Conservation (phyloP, 1,140 invertebrate genomes). For the Cyclina sinensis region DNA sequence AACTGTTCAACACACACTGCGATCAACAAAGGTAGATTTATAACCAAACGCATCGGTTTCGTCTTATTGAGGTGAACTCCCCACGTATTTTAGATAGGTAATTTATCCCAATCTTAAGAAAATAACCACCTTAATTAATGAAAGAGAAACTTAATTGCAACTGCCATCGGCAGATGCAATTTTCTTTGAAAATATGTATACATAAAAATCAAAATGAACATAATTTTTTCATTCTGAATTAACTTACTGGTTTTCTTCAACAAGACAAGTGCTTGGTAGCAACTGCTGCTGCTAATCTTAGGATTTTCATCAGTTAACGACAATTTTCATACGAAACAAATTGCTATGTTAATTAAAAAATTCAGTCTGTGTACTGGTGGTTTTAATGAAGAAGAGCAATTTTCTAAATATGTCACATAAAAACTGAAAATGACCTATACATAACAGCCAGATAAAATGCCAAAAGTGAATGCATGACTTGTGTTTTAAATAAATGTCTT, state of each 20-base stretch:
- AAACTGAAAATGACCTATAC: neutral
- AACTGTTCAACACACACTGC: slow-evolving; percentile 54
- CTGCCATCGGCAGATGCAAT: neutral
- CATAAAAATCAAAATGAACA: too few species aligned
- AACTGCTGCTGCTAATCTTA: too few species aligned
- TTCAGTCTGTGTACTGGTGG: too few species aligned
- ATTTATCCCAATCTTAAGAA: slow-evolving; percentile 21
- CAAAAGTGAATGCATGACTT: neutral
- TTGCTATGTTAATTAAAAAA: too few species aligned
- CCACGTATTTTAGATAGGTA: slow-evolving; percentile 40
- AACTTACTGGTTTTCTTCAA: too few species aligned
- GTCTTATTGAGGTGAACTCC: slow-evolving; percentile 25
- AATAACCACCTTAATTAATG: slow-evolving; percentile 36
- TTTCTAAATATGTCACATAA: neutral
- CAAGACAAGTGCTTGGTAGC: too few species aligned
- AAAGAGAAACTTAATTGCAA: slow-evolving; percentile 6
- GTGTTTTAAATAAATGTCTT: neutral
- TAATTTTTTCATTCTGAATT: too few species aligned
- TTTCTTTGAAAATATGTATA: neutral
- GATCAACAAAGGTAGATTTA: slow-evolving; percentile 45
- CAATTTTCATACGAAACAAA: too few species aligned
- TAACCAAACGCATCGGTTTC: slow-evolving; percentile 50
- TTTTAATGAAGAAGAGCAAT: too few species aligned
- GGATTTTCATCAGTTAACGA: too few species aligned
- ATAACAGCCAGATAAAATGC: neutral